A percentile compares a stretch with the other conserved stretches of the same genome.
Conservation (phyloP, 2,888 invertebrate species). For the Pristionchus maxplancki region DNA sequence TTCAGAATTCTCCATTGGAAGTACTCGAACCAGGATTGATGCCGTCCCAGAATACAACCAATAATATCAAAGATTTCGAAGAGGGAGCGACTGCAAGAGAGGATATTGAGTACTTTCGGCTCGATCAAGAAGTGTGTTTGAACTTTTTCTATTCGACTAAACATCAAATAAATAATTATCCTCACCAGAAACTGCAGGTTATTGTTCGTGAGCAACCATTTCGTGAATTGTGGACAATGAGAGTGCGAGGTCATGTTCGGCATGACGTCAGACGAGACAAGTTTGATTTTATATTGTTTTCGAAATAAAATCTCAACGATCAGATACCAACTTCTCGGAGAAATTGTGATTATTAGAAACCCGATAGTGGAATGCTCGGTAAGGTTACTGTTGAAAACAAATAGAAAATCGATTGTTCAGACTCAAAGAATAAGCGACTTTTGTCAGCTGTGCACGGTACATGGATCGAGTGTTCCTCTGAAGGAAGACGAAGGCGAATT, state of each 20-base stretch:
- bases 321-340: conserved; percentile 26
- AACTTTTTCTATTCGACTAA: no score
- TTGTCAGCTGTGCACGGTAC: conserved; percentile 8
- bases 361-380: background rate
- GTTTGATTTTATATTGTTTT: background rate
- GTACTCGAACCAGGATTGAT: background rate
- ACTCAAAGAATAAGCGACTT: background rate
- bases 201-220: background rate
- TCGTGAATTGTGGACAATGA: background rate
- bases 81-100: background rate
- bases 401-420: background rate
- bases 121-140: background rate
- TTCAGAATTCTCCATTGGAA: background rate
- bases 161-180: no score
- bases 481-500: background rate
- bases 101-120: background rate
- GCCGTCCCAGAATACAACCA: background rate
- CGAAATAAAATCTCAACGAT: background rate
- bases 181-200: background rate
- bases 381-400: background rate
- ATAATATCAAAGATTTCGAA: background rate
- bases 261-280: background rate
- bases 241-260: background rate
- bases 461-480: background rate
- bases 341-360: background rate